Base-by-base conservation (phyloP, 2,888 invertebrate species). In the Trypoxylon attenuatum region DNA sequence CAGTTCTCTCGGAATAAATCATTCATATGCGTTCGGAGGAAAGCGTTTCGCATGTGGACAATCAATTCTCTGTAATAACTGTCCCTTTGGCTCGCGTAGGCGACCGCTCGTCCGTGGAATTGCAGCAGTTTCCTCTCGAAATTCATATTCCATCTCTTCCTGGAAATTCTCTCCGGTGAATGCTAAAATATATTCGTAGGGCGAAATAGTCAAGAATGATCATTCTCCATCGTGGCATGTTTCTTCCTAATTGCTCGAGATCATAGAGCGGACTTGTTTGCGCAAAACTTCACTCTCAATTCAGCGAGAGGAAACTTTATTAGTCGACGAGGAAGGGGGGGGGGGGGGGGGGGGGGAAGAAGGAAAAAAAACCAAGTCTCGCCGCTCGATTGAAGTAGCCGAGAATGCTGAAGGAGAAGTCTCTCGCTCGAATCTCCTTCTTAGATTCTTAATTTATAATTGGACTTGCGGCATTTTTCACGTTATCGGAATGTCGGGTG, bases 401-500 rank as follows among this genome's bases (percentile, higher is more conserved):
- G 8, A 43, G 61, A 57, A 65, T 61, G 45, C 54, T 54, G 46
- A 42, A 46, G 29, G 49, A n/a, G n/a, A n/a, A 61, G 33, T 60
- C 58, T 67, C 56, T 59, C 42, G 18, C 49, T 41, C 22, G 33
- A 59, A 38, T 69, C 62, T 62, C 62, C 62, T 69, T 67, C 67
- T 23, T 53, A 55, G 62, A 63, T 63, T 52, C 60, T 58, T 67
- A 67, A 69, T 67, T 69, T 69, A 69, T 69, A 69, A 69, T 67
- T 67, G 67, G 62, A 67, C 59, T 63, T 56, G 67, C 59, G 62
- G 69, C 67, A 55, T 69, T 69, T 69, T 62, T 67, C 58, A 55
- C 55, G 58, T 63, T 69, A 67, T 49, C 16, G 59, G 52, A 62
- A 62, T 53, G 52, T 58, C 55, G 58, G 50, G 62, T 67, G 67